Percentiles rank a stretch among this genome's conserved stretches.
Evolutionary conservation across 2,113 vertebrate species (phyloP).

Genomic region (Cololabis saira): DNA sequence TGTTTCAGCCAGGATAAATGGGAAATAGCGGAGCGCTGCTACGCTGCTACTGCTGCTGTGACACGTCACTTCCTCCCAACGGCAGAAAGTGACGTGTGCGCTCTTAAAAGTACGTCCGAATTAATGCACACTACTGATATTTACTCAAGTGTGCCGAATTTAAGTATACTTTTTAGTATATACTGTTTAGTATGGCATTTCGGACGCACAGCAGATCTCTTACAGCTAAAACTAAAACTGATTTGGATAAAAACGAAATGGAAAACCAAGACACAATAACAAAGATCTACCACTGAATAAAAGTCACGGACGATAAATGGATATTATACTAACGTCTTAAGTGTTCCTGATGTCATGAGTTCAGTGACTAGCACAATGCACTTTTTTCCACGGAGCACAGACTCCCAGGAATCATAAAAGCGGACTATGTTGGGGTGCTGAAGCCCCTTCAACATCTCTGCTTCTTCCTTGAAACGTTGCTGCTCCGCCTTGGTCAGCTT

Average conservation of each 20-base stretch:
- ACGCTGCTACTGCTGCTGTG: too few species aligned
- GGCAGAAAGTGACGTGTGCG: too few species aligned
- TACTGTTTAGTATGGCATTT: too few species aligned
- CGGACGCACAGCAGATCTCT: too few species aligned
- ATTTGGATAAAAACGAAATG: neutral
- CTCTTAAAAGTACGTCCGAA: too few species aligned
- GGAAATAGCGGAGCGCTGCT: too few species aligned
- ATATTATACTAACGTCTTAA: constrained; percentile 87
- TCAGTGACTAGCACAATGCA: constrained; percentile 95
- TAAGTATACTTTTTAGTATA: too few species aligned
- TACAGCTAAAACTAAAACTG: too few species aligned
- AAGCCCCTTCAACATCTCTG: constrained; percentile 94
- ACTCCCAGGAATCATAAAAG: constrained; percentile 97
- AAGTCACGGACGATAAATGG: neutral
- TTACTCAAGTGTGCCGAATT: too few species aligned
- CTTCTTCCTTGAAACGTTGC: constrained; percentile 94
- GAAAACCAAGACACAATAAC: neutral
- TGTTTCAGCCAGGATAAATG: too few species aligned
- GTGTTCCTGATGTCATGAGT: constrained; percentile 95
- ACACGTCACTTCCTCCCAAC: too few species aligned
- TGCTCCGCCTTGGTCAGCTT: constrained; percentile 94
- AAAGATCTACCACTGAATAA: neutral
- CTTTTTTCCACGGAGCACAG: constrained; percentile 90
- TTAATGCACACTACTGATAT: too few species aligned
- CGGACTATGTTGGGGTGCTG: constrained; percentile 96